phyloP scores from a whole-genome alignment of 1,140 invertebrate genomes.

The Dolichoris vasculosae region DNA sequence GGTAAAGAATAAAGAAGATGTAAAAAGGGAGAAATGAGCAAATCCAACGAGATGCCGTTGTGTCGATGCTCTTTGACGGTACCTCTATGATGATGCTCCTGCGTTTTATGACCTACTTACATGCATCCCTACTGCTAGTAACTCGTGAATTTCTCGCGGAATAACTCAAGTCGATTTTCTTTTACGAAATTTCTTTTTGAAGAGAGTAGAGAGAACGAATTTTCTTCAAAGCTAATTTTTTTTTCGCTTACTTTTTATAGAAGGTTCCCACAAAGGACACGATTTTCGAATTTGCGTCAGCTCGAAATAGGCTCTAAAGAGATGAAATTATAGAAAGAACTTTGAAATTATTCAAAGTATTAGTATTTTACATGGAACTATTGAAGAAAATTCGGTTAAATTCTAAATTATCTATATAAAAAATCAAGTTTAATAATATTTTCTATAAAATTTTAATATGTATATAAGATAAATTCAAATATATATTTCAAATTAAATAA shows the following conservation, averaged over 20 bases:
- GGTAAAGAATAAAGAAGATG: constrained; percentile 26
- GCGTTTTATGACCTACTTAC: constrained; percentile 56
- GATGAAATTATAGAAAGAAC: constrained; percentile 24
- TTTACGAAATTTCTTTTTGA: constrained; percentile 51
- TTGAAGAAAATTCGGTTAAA: neutral
- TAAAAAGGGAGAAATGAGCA: constrained; percentile 36
- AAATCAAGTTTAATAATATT: neutral
- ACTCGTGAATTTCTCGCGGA: constrained; percentile 35
- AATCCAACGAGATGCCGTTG: constrained; percentile 51
- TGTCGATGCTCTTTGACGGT: constrained; percentile 54
- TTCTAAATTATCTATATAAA: neutral
- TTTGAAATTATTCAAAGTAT: constrained; percentile 24
- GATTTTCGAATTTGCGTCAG: constrained; percentile 36
- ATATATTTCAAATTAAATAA: too few relatives aligned
- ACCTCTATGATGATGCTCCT: constrained; percentile 49
- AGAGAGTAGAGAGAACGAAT: constrained; percentile 30
- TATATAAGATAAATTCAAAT: too few relatives aligned
- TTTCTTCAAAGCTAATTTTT: constrained; percentile 36
- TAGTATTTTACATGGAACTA: neutral
- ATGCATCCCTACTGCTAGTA: constrained; percentile 32
- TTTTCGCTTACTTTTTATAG: constrained; percentile 19
- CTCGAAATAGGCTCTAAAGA: neutral
- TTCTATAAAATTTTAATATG: too few relatives aligned
- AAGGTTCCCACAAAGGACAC: constrained; percentile 34
- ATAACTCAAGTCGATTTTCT: constrained; percentile 51